Evolutionary conservation across 2,797 vertebrate genomes (phyloP), one percentile per base, ranked within the genome.

Genomic region (Peromyscus melanophrys): DNA sequence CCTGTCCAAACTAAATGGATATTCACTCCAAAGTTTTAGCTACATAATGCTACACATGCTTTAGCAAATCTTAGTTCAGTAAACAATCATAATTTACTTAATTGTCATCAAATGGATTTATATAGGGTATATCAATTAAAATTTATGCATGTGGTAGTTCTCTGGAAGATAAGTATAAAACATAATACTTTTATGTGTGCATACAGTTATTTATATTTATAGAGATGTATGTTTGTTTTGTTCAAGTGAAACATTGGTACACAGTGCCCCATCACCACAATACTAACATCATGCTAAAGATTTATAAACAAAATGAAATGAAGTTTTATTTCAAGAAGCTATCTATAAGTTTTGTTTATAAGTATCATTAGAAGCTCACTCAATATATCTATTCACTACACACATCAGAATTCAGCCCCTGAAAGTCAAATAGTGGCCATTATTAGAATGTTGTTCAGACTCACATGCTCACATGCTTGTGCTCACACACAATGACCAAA

Each of bases 21-120:
- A 37, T 80, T 83, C 9, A 52, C 16, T 81, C 23, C 19, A 21
- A 71, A 57, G 71, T 94, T 89, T 94, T 90, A 96, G 14, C 25
- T 90, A 57, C 21, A 63, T 65, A 37, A 67, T n/a, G 16, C 59
- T 21, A 89, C 27, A 57, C 86, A 55, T 21, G 80, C 31, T 80
- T 92, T 27, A 46, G 21, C 85, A 93, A 95, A 90, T 71, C 37
- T 88, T 84, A 14, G 25, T 89, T 89, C 88, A 84, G 14, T 75
- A 90, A 94, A 88, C 89, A 90, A 43, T 3, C 19, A 31, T 75
- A 88, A 83, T 84, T 63, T 78, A 78, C 34, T 96, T 95, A 83
- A 73, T 67, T 77, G 37, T 90, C 21, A 80, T 6, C 29, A 96
- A 88, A 89, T 89, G 2, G 93, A 65, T 87, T 94, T 92, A 86